These are phyloP conservation scores for Ormyrus thymus DNA, from an alignment of 2,888 invertebrate species.

Conservation along the genomic window DNA sequence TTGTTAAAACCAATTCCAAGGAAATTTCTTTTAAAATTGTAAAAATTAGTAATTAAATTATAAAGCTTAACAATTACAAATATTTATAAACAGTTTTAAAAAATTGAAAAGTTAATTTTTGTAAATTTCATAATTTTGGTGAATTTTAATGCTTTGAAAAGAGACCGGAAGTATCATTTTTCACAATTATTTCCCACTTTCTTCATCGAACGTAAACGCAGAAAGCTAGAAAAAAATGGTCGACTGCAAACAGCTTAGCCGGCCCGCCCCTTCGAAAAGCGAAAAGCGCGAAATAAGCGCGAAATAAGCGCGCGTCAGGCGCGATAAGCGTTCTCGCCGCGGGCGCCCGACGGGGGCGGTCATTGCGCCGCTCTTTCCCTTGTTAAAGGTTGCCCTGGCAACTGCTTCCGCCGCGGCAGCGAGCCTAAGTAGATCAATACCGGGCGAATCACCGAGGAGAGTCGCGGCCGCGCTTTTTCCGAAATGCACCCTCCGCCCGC, in stretches of 20 bases:
- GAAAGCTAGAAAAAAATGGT: no score
- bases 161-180: no score
- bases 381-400: constrained; percentile 73
- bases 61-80: no score
- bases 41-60: no score
- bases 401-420: constrained; percentile 64
- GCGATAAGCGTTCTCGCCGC: not conserved
- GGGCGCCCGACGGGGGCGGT: not conserved
- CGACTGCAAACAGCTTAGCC: not conserved
- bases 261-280: not conserved
- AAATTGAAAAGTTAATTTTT: no score
- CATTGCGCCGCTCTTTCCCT: constrained; percentile 56
- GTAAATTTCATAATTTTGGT: no score
- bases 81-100: no score
- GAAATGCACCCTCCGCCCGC: constrained; percentile 63
- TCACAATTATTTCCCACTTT: no score
- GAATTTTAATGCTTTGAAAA: no score
- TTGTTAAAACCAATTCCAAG: no score
- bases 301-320: not conserved
- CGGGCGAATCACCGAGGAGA: constrained; percentile 67
- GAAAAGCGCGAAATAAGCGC: not conserved
- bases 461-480: constrained; percentile 36
- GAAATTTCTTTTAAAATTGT: no score
- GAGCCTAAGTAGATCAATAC: constrained; percentile 73
- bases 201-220: no score